Conservation (phyloP, 2,797 vertebrate species). For the Cryptoblepharus egeriae region DNA sequence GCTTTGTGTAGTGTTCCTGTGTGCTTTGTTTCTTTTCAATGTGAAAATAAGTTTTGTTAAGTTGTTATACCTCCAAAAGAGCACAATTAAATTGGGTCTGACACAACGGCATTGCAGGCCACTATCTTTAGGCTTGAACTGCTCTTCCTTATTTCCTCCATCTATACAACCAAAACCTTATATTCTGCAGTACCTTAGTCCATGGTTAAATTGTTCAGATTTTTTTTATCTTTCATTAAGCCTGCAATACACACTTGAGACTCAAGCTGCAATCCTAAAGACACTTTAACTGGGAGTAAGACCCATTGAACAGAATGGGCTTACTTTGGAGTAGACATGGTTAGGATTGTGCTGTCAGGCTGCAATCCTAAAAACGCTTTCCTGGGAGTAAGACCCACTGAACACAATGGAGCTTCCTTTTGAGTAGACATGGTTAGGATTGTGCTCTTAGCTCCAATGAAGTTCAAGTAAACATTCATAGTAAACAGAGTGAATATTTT, state of each 20-base stretch:
- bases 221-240: not conserved
- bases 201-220: slow-evolving; percentile 47
- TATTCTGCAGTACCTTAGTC: slow-evolving; percentile 61
- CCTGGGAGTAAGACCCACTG: slow-evolving; percentile 53
- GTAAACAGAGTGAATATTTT: not conserved
- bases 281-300: slow-evolving; percentile 53
- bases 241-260: too few relatives aligned
- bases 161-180: slow-evolving; percentile 49
- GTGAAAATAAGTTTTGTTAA: slow-evolving; percentile 31
- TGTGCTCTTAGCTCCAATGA: too few relatives aligned
- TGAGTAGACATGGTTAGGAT: too few relatives aligned
- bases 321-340: too few relatives aligned
- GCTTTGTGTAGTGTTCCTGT: slow-evolving; percentile 56
- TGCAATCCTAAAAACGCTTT: slow-evolving; percentile 35
- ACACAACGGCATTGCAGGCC: not conserved
- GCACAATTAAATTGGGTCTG: slow-evolving; percentile 29
- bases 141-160: slow-evolving; percentile 46
- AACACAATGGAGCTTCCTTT: too few relatives aligned
- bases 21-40: slow-evolving; percentile 52
- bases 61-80: slow-evolving; percentile 28
- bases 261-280: slow-evolving; percentile 21
- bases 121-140: slow-evolving; percentile 54
- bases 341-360: too few relatives aligned
- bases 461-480: not conserved
- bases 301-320: too few relatives aligned